Evolutionary conservation across 2,113 vertebrate species (phyloP), one percentile per base, ranked within the genome.

Genomic region (Tamias sibiricus): DNA sequence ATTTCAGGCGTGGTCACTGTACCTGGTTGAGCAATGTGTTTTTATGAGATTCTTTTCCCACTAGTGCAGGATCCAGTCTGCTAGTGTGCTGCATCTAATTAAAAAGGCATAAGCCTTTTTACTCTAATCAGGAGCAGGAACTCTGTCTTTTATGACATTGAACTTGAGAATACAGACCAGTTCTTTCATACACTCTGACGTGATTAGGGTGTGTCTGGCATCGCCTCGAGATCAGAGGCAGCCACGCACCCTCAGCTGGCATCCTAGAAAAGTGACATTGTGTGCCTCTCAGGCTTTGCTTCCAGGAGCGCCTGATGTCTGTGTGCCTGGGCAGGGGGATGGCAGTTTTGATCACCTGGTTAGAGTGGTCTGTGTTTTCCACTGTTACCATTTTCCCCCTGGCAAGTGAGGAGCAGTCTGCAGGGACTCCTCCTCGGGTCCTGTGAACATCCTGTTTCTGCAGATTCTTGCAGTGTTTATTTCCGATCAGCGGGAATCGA

Each of bases 371-470:
- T 90, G 79, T 5, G 54, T 92, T 91, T 94, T 62, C 71, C 30
- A n/a, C 13, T 24, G 30, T 74, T 12, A 71, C 11, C 37, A 16
- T 80, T 74, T 57, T 32, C 37, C 24, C 22, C 49, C 44, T 52
- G 59, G 42, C 69, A 75, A 79, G 71, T 2, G 37, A 20, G 35
- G 5, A 49, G 26, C 54, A 26, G 40, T 87, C 30, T 49, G 49
- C 47, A 71, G 28, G 76, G 92, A 37, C 57, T 76, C 76, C 62
- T n/a, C 47, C 47, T n/a, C 44, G 81, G 92, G 90, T 91, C 47
- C 22, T 49, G 75, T 90, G 91, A 89, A 86, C 94, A 88, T 93
- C 91, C 84, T 77, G 44, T 95, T 94, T 71, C 90, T 90, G 84
- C 84, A 92, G 81, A 87, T 64, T 87, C 75, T 93, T 52, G 14